Evolutionary conservation across 2,888 invertebrate species (phyloP).

Genomic region (Lissonota sp.): DNA sequence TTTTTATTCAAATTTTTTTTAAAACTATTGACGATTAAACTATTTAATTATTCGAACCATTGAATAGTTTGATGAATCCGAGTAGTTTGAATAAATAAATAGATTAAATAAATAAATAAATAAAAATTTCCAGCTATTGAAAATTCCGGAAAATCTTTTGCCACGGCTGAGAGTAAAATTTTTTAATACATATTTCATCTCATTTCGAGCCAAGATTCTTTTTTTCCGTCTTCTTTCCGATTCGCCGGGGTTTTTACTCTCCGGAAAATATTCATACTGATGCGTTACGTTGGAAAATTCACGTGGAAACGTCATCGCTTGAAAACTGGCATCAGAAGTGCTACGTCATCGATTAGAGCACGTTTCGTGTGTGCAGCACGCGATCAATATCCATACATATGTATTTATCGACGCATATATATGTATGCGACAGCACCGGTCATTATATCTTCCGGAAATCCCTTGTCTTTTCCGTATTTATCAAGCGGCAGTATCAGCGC

Average conservation of each 20-base stretch:
- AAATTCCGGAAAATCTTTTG: conserved; percentile 13
- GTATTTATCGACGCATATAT: neutral
- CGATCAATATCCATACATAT: conserved; percentile 19
- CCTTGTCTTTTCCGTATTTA: conserved; percentile 41
- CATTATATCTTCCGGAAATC: conserved; percentile 51
- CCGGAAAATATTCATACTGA: neutral
- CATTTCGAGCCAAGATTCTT: too few relatives aligned
- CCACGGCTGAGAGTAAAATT: neutral
- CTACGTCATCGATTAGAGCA: conserved; percentile 52
- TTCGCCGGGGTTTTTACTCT: neutral
- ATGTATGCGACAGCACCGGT: conserved; percentile 19
- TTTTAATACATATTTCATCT: too few relatives aligned
- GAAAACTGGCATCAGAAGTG: conserved; percentile 18
- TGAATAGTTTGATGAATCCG: too few relatives aligned
- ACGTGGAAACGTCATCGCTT: conserved; percentile 32
- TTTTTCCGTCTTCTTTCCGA: too few relatives aligned
- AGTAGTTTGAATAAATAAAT: too few relatives aligned
- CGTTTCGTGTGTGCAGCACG: conserved; percentile 10
- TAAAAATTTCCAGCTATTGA: neutral
- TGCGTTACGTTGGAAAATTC: conserved; percentile 9
- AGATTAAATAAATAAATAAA: too few relatives aligned
- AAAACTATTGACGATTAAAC: too few relatives aligned
- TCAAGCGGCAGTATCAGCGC: conserved; percentile 4
- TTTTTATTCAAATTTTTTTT: too few relatives aligned
- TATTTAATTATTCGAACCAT: too few relatives aligned